Evolutionary conservation across 2,113 vertebrate species (phyloP).

Genomic region (Petaurus breviceps): DNA sequence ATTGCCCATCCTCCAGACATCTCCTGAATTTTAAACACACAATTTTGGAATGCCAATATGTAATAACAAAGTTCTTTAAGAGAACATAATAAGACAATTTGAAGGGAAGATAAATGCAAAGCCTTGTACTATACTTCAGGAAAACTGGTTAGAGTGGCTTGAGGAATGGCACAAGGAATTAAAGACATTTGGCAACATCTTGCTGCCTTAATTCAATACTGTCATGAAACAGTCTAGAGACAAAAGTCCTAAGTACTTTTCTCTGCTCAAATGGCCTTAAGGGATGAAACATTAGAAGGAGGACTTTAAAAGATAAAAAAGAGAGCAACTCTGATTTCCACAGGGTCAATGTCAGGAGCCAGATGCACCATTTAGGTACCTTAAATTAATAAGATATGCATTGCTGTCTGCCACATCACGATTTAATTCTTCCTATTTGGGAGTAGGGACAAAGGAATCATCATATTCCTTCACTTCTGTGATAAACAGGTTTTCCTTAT

Average conservation of each 20-base stretch:
- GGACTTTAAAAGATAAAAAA: background rate
- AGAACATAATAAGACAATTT: background rate
- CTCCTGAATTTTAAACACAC: background rate
- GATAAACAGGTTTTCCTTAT: background rate
- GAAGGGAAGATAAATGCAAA: background rate
- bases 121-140: background rate
- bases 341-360: background rate
- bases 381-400: background rate
- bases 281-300: background rate
- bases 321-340: background rate
- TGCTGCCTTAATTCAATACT: background rate
- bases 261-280: background rate
- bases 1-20: background rate
- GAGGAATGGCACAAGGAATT: background rate
- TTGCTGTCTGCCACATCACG: background rate
- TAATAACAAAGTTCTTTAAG: background rate
- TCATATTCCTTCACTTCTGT: background rate
- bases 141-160: background rate
- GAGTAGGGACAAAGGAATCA: background rate
- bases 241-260: background rate
- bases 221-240: background rate
- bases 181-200: background rate
- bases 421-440: background rate
- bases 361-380: background rate
- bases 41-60: background rate